Evolutionary conservation across 35 echinoderm and acorn worm genomes (phyloP).

Genomic region (Lytechinus variegatus): DNA sequence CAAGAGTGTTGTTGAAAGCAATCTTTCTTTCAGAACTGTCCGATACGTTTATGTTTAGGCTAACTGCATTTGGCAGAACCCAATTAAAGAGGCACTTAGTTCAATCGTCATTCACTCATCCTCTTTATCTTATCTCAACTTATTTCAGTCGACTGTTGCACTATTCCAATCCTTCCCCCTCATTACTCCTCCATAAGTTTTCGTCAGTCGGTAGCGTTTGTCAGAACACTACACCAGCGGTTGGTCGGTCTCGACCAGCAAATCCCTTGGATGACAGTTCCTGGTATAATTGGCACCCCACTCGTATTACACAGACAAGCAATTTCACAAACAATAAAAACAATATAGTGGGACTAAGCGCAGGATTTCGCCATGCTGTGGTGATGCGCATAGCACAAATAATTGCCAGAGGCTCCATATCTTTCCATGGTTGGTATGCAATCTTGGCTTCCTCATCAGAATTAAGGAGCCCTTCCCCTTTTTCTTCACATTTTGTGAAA

Average conservation of each 20-base stretch:
- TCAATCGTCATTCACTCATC: background rate
- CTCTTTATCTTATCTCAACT: background rate
- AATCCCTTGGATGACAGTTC: background rate
- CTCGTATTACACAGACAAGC: conserved; percentile 36
- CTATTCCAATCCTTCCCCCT: background rate
- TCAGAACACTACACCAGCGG: background rate
- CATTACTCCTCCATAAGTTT: background rate
- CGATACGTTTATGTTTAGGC: background rate
- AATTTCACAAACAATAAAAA: background rate
- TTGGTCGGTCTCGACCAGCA: background rate
- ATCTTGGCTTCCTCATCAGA: background rate
- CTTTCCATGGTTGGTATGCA: background rate
- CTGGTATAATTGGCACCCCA: conserved; percentile 17
- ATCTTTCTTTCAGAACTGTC: background rate
- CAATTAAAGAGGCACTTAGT: background rate
- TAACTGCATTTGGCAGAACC: background rate
- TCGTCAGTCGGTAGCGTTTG: background rate
- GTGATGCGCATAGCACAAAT: conserved; percentile 17
- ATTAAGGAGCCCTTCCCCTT: background rate
- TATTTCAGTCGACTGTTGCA: background rate
- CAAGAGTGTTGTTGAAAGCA: background rate
- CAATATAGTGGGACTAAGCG: conserved; percentile 32
- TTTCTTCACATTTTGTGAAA: background rate
- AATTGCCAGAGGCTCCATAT: background rate
- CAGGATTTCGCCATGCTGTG: background rate